Percentiles rank a stretch among this genome's conserved stretches.
phyloP scores from a whole-genome alignment of 2,113 vertebrate genomes.

The Gallinago jamesoni region DNA sequence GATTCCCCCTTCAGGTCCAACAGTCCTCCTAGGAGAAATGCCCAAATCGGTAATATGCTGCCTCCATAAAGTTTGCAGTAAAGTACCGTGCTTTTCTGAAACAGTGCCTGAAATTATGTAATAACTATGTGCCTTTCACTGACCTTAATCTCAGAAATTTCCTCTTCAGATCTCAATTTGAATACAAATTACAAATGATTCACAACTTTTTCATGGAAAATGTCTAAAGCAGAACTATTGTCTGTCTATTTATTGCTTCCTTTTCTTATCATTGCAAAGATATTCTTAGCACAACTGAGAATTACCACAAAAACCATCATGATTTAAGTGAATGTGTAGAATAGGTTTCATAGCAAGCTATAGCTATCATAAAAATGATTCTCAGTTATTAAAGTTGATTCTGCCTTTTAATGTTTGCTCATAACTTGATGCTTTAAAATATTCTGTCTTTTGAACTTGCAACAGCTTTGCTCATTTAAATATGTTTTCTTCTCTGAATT shows the following conservation, averaged over 20 bases:
- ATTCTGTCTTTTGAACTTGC: background rate
- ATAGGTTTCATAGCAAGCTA: background rate
- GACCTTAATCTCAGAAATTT: background rate
- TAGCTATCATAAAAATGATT: constrained; percentile 28
- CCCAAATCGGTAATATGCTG: background rate
- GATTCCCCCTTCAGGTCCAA: background rate
- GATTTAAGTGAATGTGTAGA: constrained; percentile 10
- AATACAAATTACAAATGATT: constrained; percentile 29
- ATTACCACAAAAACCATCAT: background rate
- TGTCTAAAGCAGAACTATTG: background rate
- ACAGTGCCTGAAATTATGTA: background rate
- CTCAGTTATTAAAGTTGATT: constrained; percentile 44
- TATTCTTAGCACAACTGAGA: background rate
- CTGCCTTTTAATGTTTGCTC: constrained; percentile 16
- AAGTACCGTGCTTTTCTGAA: background rate
- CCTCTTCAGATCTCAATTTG: background rate
- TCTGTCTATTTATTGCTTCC: background rate
- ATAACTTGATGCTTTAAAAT: constrained; percentile 34
- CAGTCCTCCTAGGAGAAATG: background rate
- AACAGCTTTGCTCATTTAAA: background rate
- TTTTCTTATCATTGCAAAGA: background rate
- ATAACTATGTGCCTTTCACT: background rate
- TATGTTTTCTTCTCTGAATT: background rate
- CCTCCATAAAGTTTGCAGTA: background rate
- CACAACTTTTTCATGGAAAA: background rate